Conservation (phyloP, 2,113 vertebrate species). For the Athene cunicularia region DNA sequence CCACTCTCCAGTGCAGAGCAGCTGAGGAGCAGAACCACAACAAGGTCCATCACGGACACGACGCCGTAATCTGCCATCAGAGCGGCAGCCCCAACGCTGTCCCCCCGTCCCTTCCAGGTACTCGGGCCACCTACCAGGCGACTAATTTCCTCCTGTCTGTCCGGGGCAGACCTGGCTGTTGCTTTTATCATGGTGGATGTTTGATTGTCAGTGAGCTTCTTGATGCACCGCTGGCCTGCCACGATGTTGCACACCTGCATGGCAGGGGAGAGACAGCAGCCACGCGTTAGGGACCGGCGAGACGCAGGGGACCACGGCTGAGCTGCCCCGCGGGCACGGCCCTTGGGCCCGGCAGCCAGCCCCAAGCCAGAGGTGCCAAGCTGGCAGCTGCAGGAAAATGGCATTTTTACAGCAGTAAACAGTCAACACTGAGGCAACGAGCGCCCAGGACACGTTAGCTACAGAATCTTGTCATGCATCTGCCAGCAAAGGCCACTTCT, state of each 20-base stretch:
- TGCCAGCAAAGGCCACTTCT: not conserved
- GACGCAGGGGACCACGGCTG: fast-evolving
- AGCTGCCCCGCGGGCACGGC: fast-evolving
- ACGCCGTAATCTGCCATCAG: not conserved
- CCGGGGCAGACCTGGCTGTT: conserved; percentile 84
- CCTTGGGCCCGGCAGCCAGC: not conserved
- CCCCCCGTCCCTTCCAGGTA: fast-evolving
- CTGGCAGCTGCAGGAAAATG: not conserved
- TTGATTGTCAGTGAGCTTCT: conserved; percentile 86
- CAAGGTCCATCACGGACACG: fast-evolving
- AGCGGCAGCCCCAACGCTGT: fast-evolving
- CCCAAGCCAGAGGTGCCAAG: not conserved
- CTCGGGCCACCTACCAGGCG: conserved; percentile 73
- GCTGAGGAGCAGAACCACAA: not conserved
- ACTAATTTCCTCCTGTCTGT: conserved; percentile 85
- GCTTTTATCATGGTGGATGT: conserved; percentile 87
- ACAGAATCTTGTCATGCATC: not conserved
- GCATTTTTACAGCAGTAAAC: not conserved
- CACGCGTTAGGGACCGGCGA: fast-evolving
- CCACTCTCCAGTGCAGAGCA: not conserved
- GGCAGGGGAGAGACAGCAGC: not conserved
- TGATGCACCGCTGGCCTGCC: conserved; percentile 84
- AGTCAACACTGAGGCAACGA: not conserved
- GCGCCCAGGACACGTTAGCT: not conserved
- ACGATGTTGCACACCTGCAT: conserved; percentile 85